These are phyloP conservation scores for Bombus sibiricus DNA, from an alignment of 1,140 invertebrate species.

Conservation along the genomic window DNA sequence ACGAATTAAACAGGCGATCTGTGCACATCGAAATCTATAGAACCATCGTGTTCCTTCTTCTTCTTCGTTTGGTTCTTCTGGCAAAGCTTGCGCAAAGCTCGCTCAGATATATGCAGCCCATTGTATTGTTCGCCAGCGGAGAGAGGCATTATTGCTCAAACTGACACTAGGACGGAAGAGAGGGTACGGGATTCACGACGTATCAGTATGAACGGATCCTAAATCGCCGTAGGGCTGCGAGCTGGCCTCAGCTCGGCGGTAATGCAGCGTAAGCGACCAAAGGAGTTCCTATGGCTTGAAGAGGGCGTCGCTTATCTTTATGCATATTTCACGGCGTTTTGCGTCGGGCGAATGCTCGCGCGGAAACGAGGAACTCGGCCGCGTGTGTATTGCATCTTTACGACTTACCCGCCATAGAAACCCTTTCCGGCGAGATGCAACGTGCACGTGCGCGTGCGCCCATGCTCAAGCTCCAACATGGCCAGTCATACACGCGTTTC, in stretches of 20 bases:
- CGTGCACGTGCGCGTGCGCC: conserved; percentile 16
- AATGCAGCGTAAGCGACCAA: conserved; percentile 51
- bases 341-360: conserved; percentile 33
- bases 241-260: conserved; percentile 32
- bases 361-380: conserved; percentile 35
- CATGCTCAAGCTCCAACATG: neutral
- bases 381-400: conserved; percentile 42
- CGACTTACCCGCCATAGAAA: conserved; percentile 7
- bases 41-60: neutral
- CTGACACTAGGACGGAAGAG: conserved; percentile 26
- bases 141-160: conserved; percentile 30
- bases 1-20: neutral
- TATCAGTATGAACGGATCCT: conserved; percentile 48
- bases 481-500: conserved; percentile 18
- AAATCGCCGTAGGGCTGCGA: conserved; percentile 54
- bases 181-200: conserved; percentile 1
- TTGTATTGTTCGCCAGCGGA: conserved; percentile 3
- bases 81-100: neutral
- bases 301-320: conserved; percentile 65
- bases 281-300: conserved; percentile 54
- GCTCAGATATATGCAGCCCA: conserved; percentile 5
- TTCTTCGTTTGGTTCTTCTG: neutral
- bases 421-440: conserved; percentile 17
- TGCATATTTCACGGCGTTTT: conserved; percentile 57
- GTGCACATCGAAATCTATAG: neutral